Evolutionary conservation across 2,888 invertebrate genomes (phyloP), one percentile per base, ranked within the genome.

Genomic region (Hyposoter dolosus): DNA sequence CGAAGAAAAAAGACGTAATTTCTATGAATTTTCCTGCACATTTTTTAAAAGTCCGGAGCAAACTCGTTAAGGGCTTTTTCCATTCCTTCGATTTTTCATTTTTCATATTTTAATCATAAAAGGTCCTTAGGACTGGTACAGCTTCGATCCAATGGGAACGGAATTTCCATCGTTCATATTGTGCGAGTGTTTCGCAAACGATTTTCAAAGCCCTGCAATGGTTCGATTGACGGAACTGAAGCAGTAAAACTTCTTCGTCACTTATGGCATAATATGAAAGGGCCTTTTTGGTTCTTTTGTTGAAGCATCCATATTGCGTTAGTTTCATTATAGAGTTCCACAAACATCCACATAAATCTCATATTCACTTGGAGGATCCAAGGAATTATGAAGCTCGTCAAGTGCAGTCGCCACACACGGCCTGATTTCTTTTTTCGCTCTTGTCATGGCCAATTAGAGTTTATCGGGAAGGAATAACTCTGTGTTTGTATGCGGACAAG

Each of bases 371-470:
- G 47, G 50, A 74, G 50, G 74, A 50, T 77, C 35, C 50, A 28
- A 19, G 32, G 84, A 68, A 79, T 88, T 88, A 85, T 66, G 88
- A 88, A 88, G 78, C 84, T 43, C 84, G 35, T 50, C 28, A 43
- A 74, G 82, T 86, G 84, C 76, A 40, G 72, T 71, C 80, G 68
- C 60, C 53, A 66, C 53, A 66, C 69, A 17, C 45, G 50, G 60
- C 65, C 69, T 56, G 71, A 40, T 56, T 74, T 56, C n/a, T 60
- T 56, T 80, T 23, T 45, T 23, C 50, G 23, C 43, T 45, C 77
- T 53, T 86, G 86, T 82, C 86, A 86, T 56, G 86, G 86, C 81
- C 81, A 83, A 86, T 86, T 86, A 83, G n/a, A 78, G 68, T 23
- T 72, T 65, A 86, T 86, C 83, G 77, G 32, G 68, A 68, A 32